Evolutionary conservation across 92 coral and sea anemone species (phyloP).

Genomic region (Epizoanthus illoricatus): DNA sequence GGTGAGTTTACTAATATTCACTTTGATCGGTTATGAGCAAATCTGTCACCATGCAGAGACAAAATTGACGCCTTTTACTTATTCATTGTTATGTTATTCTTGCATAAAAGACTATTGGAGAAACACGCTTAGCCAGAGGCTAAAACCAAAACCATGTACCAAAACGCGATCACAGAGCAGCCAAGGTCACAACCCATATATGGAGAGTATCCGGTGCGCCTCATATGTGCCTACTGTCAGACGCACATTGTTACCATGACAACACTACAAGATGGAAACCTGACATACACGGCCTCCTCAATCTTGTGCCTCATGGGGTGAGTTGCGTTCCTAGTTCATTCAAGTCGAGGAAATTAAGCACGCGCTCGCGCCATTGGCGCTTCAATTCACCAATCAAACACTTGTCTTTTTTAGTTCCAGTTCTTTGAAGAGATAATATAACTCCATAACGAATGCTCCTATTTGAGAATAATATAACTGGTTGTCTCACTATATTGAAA

Average conservation of each 20-base stretch:
- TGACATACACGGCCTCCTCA: constrained; percentile 78
- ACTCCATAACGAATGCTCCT: too few relatives aligned
- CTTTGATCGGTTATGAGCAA: not conserved
- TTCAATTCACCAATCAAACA: too few relatives aligned
- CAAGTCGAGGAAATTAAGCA: too few relatives aligned
- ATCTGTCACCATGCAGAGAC: not conserved
- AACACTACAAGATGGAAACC: constrained; percentile 76
- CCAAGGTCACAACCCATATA: constrained; percentile 59
- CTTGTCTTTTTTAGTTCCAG: too few relatives aligned
- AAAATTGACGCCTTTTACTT: too few relatives aligned
- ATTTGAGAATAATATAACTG: too few relatives aligned
- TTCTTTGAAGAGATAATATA: too few relatives aligned
- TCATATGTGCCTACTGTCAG: constrained; percentile 86
- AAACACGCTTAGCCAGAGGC: not conserved
- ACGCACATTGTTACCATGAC: constrained; percentile 77
- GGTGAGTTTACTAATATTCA: too few relatives aligned
- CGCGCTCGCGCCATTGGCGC: too few relatives aligned
- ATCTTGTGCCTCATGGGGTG: constrained; percentile 87
- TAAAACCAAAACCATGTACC: constrained; percentile 32
- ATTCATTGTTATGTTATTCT: not conserved
- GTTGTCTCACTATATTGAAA: too few relatives aligned
- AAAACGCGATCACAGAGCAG: constrained; percentile 61
- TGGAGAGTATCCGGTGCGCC: constrained; percentile 81
- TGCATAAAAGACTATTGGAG: not conserved
- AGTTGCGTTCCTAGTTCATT: too few relatives aligned